A percentile compares a stretch with the other conserved stretches of the same genome.
Conservation (phyloP, 2,888 invertebrate genomes). For the Acanthopleura granulata region DNA sequence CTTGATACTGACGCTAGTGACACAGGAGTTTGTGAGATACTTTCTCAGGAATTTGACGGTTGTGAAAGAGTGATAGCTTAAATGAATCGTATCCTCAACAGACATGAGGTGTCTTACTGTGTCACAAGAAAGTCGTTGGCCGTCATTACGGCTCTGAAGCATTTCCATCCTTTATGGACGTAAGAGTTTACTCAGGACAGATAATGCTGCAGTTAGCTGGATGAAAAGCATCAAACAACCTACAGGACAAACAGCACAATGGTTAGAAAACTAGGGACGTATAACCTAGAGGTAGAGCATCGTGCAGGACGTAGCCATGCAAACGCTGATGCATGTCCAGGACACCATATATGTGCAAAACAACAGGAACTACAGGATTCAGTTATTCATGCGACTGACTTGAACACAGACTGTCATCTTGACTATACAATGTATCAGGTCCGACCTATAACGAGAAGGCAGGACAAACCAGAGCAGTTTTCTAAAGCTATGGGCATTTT, state of each 20-base stretch:
- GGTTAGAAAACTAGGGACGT: not conserved
- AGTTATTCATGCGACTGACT: no score
- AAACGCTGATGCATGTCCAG: no score
- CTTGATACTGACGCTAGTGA: no score
- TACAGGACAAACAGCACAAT: not conserved
- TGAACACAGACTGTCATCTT: no score
- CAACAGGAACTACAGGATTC: no score
- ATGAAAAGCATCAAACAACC: not conserved
- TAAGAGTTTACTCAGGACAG: conserved; percentile 15
- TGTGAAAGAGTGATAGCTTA: no score
- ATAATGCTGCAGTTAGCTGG: conserved; percentile 21
- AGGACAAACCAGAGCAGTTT: not conserved
- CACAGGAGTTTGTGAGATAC: conserved; percentile 11
- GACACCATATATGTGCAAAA: not conserved
- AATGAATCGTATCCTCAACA: conserved; percentile 1
- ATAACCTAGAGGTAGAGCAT: not conserved
- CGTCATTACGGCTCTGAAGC: conserved; percentile 6
- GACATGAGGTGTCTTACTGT: conserved; percentile 20
- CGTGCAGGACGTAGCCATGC: not conserved
- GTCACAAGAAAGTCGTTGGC: no score
- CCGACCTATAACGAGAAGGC: not conserved
- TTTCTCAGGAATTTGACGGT: conserved; percentile 22
- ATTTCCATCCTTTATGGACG: conserved; percentile 18
- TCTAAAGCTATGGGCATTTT: not conserved
- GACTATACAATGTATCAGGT: no score